Evolutionary conservation across 2,113 vertebrate species (phyloP), one percentile per base, ranked within the genome.

Genomic region (Gorsachius goisagi): DNA sequence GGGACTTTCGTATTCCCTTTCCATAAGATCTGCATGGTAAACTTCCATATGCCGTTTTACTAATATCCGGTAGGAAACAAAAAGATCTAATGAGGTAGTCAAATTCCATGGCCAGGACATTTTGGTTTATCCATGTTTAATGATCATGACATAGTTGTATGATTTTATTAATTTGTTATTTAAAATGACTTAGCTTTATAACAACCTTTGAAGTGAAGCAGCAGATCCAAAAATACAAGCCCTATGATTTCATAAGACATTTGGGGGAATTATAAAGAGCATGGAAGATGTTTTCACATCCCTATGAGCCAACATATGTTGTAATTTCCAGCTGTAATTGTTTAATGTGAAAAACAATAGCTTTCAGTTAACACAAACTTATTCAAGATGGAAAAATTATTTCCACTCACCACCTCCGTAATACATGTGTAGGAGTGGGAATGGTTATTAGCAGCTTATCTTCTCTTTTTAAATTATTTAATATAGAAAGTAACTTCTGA

Each of bases 281-380:
- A 44, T 0, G 0, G 13, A 79, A 71, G 60, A 75, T 39, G 9
- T 84, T 84, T 88, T 94, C 59, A 47, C 26, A 59, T 69, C 28
- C 5, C 15, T 81, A 4, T n/a, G 30, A 84, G 18, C 27, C 30
- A 81, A 74, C 27, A 56, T 37, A 78, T 60, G 49, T 47, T 95
- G 45, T 77, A 11, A 81, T 93, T 93, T 90, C 64, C 73, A 87
- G 52, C 44, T 95, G 75, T 64, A 88, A 83, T 52, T 67, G 20
- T 84, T 94, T 87, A 93, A 89, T 35, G 6, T 37, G 44, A 66
- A 86, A 93, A 94, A 94, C 20, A 90, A 85, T 60, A 83, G 7
- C 17, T 81, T 94, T 94, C 52, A 59, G 73, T 87, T 89, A 80
- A 71, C 2, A 3, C 4, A 87, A 68, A 71, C 39, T 82, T 78